These are phyloP conservation scores for Hydriomena furcata DNA, from an alignment of 2,888 invertebrate species.

Conservation along the genomic window DNA sequence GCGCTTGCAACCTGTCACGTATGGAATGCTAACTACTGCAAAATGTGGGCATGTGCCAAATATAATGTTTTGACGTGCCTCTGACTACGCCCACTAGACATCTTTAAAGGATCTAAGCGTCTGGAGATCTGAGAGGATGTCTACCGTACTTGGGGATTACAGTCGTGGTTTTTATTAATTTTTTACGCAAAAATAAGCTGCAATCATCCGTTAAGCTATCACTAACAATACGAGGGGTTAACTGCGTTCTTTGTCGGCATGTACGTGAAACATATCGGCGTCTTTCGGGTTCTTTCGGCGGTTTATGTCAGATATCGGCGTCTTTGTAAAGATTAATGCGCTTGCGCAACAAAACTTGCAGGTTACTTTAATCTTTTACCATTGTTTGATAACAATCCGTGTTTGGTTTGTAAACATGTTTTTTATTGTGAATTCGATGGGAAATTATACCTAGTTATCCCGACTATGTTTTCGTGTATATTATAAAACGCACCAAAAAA, in stretches of 20 bases:
- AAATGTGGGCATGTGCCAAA: too few species aligned
- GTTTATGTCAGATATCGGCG: conserved; percentile 42
- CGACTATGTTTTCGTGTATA: conserved; percentile 15
- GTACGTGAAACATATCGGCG: conserved; percentile 16
- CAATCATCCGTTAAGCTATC: conserved; percentile 43
- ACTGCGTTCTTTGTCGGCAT: conserved; percentile 37
- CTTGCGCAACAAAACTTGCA: conserved; percentile 54
- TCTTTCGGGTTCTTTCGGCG: conserved; percentile 39
- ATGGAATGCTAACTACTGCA: too few species aligned
- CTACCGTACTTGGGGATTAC: not conserved
- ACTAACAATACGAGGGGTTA: conserved; percentile 42
- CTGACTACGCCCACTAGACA: too few species aligned
- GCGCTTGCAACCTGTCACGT: too few species aligned
- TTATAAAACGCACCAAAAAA: too few species aligned
- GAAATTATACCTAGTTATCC: conserved; percentile 24
- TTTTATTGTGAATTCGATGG: conserved; percentile 35
- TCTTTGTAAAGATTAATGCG: conserved; percentile 49
- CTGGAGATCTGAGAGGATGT: too few species aligned
- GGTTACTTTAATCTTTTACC: conserved; percentile 53
- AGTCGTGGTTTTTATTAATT: not conserved
- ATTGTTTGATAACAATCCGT: conserved; percentile 56
- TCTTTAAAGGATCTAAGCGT: too few species aligned
- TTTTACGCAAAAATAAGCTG: conserved; percentile 1
- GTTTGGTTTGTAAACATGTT: conserved; percentile 56
- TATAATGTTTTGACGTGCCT: too few species aligned